These are phyloP conservation scores for Colostygia pectinataria DNA, from an alignment of 2,888 invertebrate species.

Conservation along the genomic window DNA sequence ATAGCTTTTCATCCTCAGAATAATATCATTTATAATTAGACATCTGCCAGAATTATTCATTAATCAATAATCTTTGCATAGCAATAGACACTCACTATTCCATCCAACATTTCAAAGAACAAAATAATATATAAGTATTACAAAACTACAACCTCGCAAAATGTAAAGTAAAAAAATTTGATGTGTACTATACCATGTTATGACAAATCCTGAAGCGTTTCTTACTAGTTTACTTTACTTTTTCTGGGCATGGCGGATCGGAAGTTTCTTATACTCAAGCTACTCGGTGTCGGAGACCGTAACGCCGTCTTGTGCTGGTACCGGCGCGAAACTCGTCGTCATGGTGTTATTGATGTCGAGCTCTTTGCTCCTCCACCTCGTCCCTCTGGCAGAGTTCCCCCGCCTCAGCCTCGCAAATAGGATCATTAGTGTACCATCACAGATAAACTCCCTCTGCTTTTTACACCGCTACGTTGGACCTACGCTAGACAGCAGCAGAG, in stretches of 20 bases:
- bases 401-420: conserved; percentile 48
- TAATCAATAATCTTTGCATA: too few species aligned
- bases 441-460: conserved; percentile 46
- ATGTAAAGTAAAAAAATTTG: not conserved
- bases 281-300: conserved; percentile 44
- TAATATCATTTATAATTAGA: too few species aligned
- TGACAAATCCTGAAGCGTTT: conserved; percentile 27
- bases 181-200: conserved; percentile 17
- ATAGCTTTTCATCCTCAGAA: too few species aligned
- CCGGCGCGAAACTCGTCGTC: conserved; percentile 18
- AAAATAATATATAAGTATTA: too few species aligned
- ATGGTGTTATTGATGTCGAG: conserved; percentile 34
- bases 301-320: conserved; percentile 33
- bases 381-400: conserved; percentile 37
- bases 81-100: too few species aligned
- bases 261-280: conserved; percentile 44
- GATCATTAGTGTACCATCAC: conserved; percentile 49
- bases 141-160: not conserved
- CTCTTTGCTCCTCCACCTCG: conserved; percentile 36
- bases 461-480: conserved; percentile 45
- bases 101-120: too few species aligned
- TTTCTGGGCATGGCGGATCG: conserved; percentile 49
- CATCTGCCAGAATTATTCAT: too few species aligned
- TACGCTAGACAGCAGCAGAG: conserved; percentile 38
- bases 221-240: conserved; percentile 36